These are phyloP conservation scores for Scaptomyza pallida DNA, from an alignment of 1,140 invertebrate species.

Conservation along the genomic window DNA sequence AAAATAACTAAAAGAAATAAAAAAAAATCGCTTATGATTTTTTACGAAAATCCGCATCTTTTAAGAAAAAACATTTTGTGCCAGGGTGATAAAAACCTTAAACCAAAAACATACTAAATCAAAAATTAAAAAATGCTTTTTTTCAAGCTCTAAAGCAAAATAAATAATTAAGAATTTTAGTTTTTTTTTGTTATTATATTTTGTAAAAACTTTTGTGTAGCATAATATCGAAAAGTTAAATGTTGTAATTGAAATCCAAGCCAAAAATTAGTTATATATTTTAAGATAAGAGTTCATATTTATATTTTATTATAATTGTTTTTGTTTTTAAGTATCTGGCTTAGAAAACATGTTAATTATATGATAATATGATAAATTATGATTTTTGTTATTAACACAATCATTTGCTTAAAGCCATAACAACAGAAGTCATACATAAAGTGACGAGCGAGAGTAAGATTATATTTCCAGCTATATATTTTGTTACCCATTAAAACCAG, in stretches of 20 bases:
- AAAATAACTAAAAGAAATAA: no score
- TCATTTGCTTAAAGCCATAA: conserved; percentile 4
- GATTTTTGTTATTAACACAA: not conserved
- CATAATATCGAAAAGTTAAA: not conserved
- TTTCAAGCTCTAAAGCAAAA: conserved; percentile 46
- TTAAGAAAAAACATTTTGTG: no score
- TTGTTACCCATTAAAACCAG: no score
- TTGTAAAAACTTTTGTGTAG: not conserved
- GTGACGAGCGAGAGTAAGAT: no score
- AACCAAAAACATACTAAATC: no score
- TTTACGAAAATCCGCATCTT: no score
- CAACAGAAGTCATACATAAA: not conserved
- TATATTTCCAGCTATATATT: no score
- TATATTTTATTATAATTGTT: conserved; percentile 6
- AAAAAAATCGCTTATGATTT: no score
- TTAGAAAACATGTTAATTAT: conserved; percentile 22
- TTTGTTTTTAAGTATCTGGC: conserved; percentile 33
- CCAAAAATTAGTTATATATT: conserved; percentile 64
- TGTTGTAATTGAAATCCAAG: conserved; percentile 50
- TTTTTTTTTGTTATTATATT: conserved; percentile 21
- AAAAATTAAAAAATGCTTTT: conserved; percentile 32
- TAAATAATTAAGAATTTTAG: conserved; percentile 20
- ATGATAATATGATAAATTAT: no score
- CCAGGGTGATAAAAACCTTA: no score
- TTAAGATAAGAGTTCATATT: conserved; percentile 28